phyloP scores from a whole-genome alignment of 2,888 invertebrate genomes.

The Andrena fulva region DNA sequence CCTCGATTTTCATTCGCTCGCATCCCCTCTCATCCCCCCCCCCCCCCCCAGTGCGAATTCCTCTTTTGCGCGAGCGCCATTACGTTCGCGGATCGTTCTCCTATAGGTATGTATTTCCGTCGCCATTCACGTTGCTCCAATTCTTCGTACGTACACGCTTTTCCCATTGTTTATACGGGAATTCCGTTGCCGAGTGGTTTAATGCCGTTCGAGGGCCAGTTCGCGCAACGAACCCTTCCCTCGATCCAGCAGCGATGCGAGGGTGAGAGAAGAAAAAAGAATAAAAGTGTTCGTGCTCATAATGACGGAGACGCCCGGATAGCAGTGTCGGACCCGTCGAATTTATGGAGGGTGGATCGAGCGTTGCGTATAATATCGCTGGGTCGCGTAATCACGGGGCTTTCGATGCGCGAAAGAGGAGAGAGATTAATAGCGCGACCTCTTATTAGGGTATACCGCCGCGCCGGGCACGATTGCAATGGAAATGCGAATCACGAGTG shows the following conservation, averaged over 20 bases:
- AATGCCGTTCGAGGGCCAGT: constrained; percentile 45
- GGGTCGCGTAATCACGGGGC: constrained; percentile 54
- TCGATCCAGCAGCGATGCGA: neutral
- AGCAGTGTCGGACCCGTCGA: constrained; percentile 41
- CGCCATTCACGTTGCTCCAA: constrained; percentile 19
- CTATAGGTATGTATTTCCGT: neutral
- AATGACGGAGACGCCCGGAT: constrained; percentile 44
- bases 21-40: neutral
- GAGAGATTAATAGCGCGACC: constrained; percentile 56
- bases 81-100: neutral
- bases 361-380: constrained; percentile 44
- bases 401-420: constrained; percentile 45
- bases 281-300: constrained; percentile 13
- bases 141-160: constrained; percentile 27
- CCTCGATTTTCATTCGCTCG: neutral
- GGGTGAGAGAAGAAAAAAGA: neutral
- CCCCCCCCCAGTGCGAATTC: neutral
- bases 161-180: constrained; percentile 45
- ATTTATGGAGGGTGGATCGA: constrained; percentile 54
- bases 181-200: constrained; percentile 42
- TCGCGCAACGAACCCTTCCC: constrained; percentile 8
- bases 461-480: constrained; percentile 23
- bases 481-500: constrained; percentile 17
- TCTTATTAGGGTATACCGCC: constrained; percentile 32
- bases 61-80: neutral